Conservation (phyloP, 2,113 vertebrate genomes). For the Natator depressus region DNA sequence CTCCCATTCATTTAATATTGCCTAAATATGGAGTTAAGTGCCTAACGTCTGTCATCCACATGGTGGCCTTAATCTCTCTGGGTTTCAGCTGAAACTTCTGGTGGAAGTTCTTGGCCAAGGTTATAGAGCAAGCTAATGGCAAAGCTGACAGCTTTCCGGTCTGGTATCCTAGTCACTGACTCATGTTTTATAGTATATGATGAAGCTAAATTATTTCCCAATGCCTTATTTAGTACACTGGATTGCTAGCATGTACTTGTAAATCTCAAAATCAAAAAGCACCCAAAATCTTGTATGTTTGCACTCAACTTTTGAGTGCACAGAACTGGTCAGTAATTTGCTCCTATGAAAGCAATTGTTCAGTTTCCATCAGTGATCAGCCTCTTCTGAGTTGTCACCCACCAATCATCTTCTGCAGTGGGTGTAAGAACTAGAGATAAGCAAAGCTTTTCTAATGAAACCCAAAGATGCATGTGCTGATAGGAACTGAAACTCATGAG, state of each 20-base stretch:
- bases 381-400: background rate
- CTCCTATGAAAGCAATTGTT: background rate
- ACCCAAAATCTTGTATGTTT: background rate
- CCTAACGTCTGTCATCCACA: rapidly evolving
- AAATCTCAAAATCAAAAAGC: background rate
- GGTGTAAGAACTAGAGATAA: background rate
- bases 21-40: background rate
- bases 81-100: background rate
- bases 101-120: background rate
- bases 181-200: background rate
- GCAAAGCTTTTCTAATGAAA: background rate
- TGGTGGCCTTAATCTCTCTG: rapidly evolving
- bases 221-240: background rate
- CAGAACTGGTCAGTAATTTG: background rate
- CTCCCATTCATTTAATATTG: background rate
- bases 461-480: rapidly evolving
- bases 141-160: background rate
- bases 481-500: background rate
- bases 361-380: background rate
- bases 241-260: background rate
- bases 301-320: background rate
- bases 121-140: background rate
- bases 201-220: background rate
- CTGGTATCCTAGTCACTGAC: background rate
- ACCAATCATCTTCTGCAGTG: background rate